Percentiles rank a stretch among this genome's conserved stretches.
Conservation (phyloP, 2,797 vertebrate genomes). For the Pangasius larnaudii region DNA sequence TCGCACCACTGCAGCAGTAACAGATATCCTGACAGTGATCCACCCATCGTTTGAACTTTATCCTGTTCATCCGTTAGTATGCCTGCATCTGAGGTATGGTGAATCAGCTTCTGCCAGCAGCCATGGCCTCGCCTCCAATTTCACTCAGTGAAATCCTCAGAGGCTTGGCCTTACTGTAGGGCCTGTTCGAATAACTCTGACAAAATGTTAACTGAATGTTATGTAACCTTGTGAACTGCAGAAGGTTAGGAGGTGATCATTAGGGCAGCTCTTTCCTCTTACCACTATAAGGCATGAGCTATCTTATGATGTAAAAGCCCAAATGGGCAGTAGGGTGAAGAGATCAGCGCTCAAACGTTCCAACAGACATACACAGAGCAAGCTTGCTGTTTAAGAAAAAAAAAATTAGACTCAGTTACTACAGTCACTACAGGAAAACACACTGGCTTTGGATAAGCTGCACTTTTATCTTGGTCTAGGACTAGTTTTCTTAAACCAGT, state of each 20-base stretch:
- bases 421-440: neutral
- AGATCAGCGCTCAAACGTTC: neutral
- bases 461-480: neutral
- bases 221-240: neutral
- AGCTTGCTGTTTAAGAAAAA: neutral
- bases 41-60: conserved; percentile 20
- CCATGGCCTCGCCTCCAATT: conserved; percentile 27
- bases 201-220: neutral
- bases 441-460: neutral
- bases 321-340: neutral
- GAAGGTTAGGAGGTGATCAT: neutral
- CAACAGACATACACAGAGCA: neutral
- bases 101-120: conserved; percentile 14
- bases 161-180: neutral
- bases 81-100: neutral
- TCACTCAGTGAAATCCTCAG: conserved; percentile 16
- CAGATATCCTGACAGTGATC: conserved; percentile 10
- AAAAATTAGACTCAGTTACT: neutral
- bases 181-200: neutral
- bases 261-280: neutral
- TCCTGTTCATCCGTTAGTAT: conserved; percentile 30
- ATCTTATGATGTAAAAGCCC: neutral
- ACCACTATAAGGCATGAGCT: neutral
- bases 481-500: neutral
- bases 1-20: conserved; percentile 3